These are phyloP conservation scores for Danionella cerebrum DNA, from an alignment of 2,113 vertebrate species.

Conservation along the genomic window DNA sequence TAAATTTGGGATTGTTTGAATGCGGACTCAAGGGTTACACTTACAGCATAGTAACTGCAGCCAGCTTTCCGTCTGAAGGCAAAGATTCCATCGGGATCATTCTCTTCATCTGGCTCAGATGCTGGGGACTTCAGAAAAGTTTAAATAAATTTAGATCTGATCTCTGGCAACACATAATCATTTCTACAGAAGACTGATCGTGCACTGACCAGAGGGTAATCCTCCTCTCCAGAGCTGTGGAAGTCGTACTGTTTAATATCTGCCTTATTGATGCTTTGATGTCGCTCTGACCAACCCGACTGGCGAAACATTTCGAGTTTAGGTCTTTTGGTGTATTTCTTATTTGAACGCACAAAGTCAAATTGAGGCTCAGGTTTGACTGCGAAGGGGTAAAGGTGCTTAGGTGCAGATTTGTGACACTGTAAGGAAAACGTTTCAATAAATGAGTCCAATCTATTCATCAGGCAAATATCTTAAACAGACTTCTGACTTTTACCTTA, in stretches of 20 bases:
- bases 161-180: not conserved
- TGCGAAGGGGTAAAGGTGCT: slow-evolving; percentile 73
- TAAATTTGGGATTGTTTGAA: too few species aligned
- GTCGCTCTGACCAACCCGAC: slow-evolving; percentile 65
- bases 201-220: slow-evolving; percentile 73
- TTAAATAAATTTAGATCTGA: not conserved
- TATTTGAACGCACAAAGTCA: slow-evolving; percentile 76
- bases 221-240: slow-evolving; percentile 90
- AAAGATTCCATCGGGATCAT: slow-evolving; percentile 80
- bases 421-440: slow-evolving; percentile 28
- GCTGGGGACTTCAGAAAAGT: slow-evolving; percentile 65
- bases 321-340: slow-evolving; percentile 80
- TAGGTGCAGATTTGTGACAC: slow-evolving; percentile 43
- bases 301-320: slow-evolving; percentile 68
- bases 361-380: slow-evolving; percentile 72
- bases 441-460: too few species aligned
- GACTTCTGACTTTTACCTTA: slow-evolving; percentile 62
- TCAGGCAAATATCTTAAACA: too few species aligned
- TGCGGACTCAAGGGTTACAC: too few species aligned
- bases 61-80: slow-evolving; percentile 85
- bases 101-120: slow-evolving; percentile 84
- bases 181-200: not conserved
- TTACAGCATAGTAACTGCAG: slow-evolving; percentile 88
- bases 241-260: slow-evolving; percentile 94
- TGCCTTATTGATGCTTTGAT: slow-evolving; percentile 74